phyloP scores from a whole-genome alignment of 2,888 invertebrate genomes.

The Rhingia campestris region DNA sequence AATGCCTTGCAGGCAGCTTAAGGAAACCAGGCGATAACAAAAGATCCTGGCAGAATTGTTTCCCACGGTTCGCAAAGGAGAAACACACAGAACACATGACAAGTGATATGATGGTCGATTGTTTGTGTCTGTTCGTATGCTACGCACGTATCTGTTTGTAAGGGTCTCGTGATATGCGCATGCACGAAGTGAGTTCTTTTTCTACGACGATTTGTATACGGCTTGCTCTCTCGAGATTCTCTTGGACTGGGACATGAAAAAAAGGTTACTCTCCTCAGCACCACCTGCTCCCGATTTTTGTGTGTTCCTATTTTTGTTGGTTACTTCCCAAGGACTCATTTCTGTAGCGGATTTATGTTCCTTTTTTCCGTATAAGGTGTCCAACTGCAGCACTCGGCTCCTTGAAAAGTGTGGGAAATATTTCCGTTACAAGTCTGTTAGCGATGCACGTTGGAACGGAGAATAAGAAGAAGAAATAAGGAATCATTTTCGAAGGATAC shows the following conservation, averaged over 20 bases:
- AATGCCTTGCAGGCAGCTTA: slow-evolving; percentile 42
- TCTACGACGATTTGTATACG: slow-evolving; percentile 50
- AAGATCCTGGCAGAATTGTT: slow-evolving; percentile 45
- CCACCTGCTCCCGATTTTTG: slow-evolving; percentile 68
- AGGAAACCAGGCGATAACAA: slow-evolving; percentile 27
- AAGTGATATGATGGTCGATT: slow-evolving; percentile 62
- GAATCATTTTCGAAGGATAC: slow-evolving; percentile 57
- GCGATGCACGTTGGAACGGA: slow-evolving; percentile 28
- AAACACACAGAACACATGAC: slow-evolving; percentile 56
- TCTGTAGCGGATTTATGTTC: slow-evolving; percentile 56
- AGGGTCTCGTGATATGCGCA: slow-evolving; percentile 72
- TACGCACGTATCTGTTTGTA: slow-evolving; percentile 61
- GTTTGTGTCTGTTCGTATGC: slow-evolving; percentile 37
- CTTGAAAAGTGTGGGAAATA: slow-evolving; percentile 70
- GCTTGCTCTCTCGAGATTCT: slow-evolving; percentile 26
- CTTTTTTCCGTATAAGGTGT: slow-evolving; percentile 30
- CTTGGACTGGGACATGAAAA: slow-evolving; percentile 9
- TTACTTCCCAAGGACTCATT: slow-evolving; percentile 61
- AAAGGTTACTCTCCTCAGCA: slow-evolving; percentile 46
- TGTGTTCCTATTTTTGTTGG: slow-evolving; percentile 32
- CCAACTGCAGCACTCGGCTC: slow-evolving; percentile 47
- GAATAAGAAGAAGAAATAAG: slow-evolving; percentile 9
- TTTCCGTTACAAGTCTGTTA: slow-evolving; percentile 73
- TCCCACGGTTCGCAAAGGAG: slow-evolving; percentile 64
- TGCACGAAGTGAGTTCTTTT: slow-evolving; percentile 67